These are phyloP conservation scores for Semotilus atromaculatus DNA, from an alignment of 2,797 vertebrate genomes.

Conservation along the genomic window DNA sequence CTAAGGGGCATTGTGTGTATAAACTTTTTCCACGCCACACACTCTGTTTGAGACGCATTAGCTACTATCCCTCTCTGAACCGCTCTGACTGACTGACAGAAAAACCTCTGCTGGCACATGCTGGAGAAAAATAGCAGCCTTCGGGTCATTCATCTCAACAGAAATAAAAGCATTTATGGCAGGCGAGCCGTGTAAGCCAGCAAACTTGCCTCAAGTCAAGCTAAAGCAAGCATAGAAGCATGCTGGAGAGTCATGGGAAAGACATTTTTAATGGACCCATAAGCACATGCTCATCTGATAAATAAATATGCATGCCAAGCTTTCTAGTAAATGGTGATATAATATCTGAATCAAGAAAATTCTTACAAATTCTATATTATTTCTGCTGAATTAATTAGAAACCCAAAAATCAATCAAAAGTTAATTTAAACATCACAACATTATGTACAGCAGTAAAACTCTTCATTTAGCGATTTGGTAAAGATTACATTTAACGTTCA, in stretches of 20 bases:
- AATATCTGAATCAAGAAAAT: neutral
- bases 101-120: conserved; percentile 58
- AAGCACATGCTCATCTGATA: conserved; percentile 6
- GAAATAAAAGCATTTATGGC: conserved; percentile 63
- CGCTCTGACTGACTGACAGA: conserved; percentile 49
- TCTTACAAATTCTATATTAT: neutral
- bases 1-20: conserved; percentile 63
- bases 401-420: neutral
- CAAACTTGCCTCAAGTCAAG: conserved; percentile 41
- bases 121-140: conserved; percentile 63
- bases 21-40: conserved; percentile 42
- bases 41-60: conserved; percentile 45
- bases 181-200: conserved; percentile 57
- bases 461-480: neutral
- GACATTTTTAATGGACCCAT: neutral
- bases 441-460: neutral
- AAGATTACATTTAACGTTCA: neutral
- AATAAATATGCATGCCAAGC: neutral
- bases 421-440: neutral
- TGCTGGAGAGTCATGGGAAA: neutral
- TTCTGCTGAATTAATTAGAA: neutral
- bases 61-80: conserved; percentile 47
- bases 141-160: conserved; percentile 60
- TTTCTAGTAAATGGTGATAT: neutral
- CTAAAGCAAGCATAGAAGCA: conserved; percentile 26